These are phyloP conservation scores for Nansenia antarctica DNA, from an alignment of 2,113 vertebrate genomes.

Conservation along the genomic window DNA sequence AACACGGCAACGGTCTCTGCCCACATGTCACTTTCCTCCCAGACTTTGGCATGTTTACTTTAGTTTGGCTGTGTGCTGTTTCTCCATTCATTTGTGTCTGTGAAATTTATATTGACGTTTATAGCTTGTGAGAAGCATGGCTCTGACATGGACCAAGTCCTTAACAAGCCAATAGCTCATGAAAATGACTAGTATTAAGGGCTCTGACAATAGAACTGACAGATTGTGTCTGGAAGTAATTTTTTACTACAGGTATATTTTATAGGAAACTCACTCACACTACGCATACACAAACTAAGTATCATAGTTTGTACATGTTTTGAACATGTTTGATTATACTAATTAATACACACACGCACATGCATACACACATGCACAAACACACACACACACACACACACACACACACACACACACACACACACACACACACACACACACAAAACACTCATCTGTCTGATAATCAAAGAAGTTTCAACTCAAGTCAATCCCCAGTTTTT, in stretches of 20 bases:
- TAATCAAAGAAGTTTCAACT: background rate
- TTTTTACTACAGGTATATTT: background rate
- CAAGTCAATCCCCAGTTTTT: background rate
- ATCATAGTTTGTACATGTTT: too few relatives aligned
- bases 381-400: background rate
- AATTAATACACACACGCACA: too few relatives aligned
- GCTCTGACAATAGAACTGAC: background rate
- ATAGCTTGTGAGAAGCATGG: background rate
- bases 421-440: background rate
- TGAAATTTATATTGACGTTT: background rate
- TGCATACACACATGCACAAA: background rate
- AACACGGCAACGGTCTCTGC: too few relatives aligned
- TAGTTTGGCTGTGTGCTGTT: background rate
- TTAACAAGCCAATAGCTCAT: background rate
- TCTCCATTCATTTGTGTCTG: background rate
- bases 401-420: background rate
- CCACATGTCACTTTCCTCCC: too few relatives aligned
- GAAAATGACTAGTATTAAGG: background rate
- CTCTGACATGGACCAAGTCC: background rate
- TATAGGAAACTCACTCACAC: background rate
- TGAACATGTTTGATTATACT: too few relatives aligned
- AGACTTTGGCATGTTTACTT: background rate
- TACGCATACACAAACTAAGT: too few relatives aligned
- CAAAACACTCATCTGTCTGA: background rate
- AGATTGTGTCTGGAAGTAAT: background rate